phyloP scores from a whole-genome alignment of 1,140 invertebrate genomes.

The Temnothorax curvispinosus region DNA sequence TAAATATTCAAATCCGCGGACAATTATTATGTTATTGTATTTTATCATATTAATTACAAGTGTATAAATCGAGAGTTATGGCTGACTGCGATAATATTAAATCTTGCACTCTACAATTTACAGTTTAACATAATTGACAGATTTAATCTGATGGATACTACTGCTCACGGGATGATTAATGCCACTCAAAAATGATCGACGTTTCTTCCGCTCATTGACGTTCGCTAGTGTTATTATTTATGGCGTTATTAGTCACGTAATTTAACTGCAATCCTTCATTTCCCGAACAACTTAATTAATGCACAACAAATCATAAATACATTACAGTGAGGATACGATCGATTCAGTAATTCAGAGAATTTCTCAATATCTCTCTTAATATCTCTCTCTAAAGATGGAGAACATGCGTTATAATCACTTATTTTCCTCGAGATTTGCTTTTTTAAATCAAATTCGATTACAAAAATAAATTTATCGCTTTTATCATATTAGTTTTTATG shows the following conservation, averaged over 20 bases:
- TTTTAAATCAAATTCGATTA: neutral
- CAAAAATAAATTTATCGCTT: neutral
- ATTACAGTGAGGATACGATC: neutral
- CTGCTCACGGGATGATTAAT: constrained; percentile 27
- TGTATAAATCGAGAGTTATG: neutral
- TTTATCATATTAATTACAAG: neutral
- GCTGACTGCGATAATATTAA: neutral
- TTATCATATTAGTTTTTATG: neutral
- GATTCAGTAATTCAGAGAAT: neutral
- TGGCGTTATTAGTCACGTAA: constrained; percentile 12
- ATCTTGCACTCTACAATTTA: neutral
- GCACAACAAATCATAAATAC: neutral
- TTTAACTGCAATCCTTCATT: constrained; percentile 11
- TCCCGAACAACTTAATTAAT: neutral
- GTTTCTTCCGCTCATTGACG: constrained; percentile 27
- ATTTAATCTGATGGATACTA: constrained; percentile 21
- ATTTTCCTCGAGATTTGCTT: neutral
- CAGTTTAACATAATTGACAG: constrained; percentile 7
- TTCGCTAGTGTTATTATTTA: constrained; percentile 9
- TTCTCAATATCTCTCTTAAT: neutral
- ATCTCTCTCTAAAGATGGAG: no score
- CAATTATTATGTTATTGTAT: neutral
- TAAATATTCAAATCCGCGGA: neutral
- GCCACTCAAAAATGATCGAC: neutral
- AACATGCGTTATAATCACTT: neutral